Percentiles rank a stretch among this genome's conserved stretches.
These are phyloP conservation scores for Orthosia gothica DNA, from an alignment of 2,888 invertebrate species.

Conservation along the genomic window DNA sequence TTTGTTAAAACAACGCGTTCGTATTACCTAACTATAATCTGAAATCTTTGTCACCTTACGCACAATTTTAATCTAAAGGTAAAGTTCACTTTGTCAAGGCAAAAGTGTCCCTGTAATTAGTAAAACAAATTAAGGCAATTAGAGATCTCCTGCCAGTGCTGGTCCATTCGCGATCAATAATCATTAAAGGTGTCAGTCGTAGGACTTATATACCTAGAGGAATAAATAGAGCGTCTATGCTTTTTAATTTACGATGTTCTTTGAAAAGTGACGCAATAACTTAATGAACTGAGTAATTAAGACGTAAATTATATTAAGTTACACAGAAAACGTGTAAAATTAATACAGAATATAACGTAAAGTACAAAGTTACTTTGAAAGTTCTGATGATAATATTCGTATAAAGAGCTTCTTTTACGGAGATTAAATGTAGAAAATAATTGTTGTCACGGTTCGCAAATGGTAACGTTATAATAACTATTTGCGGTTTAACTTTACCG, in stretches of 20 bases:
- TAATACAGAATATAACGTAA: not conserved
- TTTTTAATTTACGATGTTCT: constrained; percentile 6
- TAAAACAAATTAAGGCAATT: constrained; percentile 78
- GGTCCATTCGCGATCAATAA: constrained; percentile 57
- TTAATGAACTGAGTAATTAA: constrained; percentile 29
- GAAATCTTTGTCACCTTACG: constrained; percentile 24
- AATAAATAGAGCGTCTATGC: not conserved
- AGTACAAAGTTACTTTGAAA: constrained; percentile 16
- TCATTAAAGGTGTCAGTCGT: constrained; percentile 47
- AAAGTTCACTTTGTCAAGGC: constrained; percentile 45
- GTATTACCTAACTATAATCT: constrained; percentile 30
- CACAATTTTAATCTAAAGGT: constrained; percentile 62
- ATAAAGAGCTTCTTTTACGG: not conserved
- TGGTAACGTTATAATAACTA: constrained; percentile 42
- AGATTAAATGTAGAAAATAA: constrained; percentile 5
- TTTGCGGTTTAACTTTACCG: constrained; percentile 53
- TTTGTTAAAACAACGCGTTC: constrained; percentile 15
- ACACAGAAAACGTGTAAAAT: constrained; percentile 30
- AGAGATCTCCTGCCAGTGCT: constrained; percentile 57
- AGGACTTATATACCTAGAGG: constrained; percentile 4
- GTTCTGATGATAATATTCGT: constrained; percentile 16
- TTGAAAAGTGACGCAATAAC: not conserved
- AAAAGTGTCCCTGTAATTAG: constrained; percentile 77
- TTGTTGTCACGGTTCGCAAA: constrained; percentile 12
- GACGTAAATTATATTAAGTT: constrained; percentile 16